phyloP scores from a whole-genome alignment of 2,113 vertebrate genomes.

The Thamnaconus septentrionalis region DNA sequence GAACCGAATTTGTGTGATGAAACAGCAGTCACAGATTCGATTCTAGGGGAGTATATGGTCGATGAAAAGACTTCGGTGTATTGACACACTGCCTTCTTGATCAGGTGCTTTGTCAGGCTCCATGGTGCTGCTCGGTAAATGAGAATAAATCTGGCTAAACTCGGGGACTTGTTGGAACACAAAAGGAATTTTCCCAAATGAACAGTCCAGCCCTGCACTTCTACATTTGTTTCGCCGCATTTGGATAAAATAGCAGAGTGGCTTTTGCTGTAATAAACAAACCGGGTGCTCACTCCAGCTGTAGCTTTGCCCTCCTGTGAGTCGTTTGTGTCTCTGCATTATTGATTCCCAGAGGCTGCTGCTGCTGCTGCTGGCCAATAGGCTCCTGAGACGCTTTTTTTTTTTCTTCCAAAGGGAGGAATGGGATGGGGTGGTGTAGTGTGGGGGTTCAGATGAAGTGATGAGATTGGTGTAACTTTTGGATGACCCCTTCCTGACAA shows the following conservation, averaged over 20 bases:
- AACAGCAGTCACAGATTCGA: conserved; percentile 98
- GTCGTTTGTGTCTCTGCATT: conserved; percentile 60
- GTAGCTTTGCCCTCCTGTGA: conserved; percentile 44
- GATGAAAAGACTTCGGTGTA: conserved; percentile 97
- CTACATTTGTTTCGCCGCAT: not conserved
- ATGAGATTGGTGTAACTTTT: conserved; percentile 97
- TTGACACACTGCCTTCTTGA: conserved; percentile 25
- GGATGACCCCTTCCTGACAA: conserved; percentile 95
- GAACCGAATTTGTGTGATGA: conserved; percentile 90
- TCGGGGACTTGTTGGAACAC: conserved; percentile 19
- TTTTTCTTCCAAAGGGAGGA: conserved; percentile 53
- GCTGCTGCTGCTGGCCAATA: conserved; percentile 56
- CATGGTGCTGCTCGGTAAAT: conserved; percentile 6
- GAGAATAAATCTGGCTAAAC: conserved; percentile 36
- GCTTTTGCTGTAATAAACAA: conserved; percentile 22
- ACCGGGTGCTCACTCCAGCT: conserved; percentile 35
- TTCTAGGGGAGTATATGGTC: conserved; percentile 99
- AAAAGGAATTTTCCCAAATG: conserved; percentile 15
- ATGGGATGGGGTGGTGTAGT: too few species aligned
- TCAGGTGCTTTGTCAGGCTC: conserved; percentile 10
- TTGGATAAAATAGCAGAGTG: conserved; percentile 8
- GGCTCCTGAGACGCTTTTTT: conserved; percentile 46
- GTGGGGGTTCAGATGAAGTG: conserved; percentile 68
- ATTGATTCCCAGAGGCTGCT: conserved; percentile 75
- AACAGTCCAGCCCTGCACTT: not conserved